phyloP scores from a whole-genome alignment of 2,113 vertebrate species.

The Bambusicola thoracicus region DNA sequence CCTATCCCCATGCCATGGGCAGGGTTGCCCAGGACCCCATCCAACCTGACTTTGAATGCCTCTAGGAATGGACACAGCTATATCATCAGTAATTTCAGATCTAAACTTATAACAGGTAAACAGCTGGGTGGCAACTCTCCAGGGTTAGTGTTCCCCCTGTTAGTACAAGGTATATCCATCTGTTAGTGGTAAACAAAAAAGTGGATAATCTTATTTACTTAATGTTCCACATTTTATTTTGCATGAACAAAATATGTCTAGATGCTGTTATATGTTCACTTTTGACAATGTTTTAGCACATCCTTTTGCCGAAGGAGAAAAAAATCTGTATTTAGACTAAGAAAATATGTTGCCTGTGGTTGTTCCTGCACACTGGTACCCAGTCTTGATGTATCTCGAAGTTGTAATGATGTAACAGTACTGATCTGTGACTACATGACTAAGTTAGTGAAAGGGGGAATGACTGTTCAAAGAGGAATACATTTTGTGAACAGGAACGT shows the following conservation, averaged over 20 bases:
- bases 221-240: background rate
- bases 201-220: background rate
- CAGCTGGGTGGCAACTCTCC: accelerated
- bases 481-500: background rate
- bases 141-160: background rate
- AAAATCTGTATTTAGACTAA: background rate
- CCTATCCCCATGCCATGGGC: too few species aligned
- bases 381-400: background rate
- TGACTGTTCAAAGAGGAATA: background rate
- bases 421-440: background rate
- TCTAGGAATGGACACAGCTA: too few species aligned
- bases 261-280: background rate
- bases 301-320: background rate
- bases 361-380: background rate
- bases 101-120: accelerated
- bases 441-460: background rate
- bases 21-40: too few species aligned
- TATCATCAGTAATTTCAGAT: background rate
- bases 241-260: background rate
- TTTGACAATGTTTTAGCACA: background rate
- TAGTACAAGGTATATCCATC: background rate
- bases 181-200: background rate
- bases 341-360: background rate
- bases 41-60: too few species aligned
- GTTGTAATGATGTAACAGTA: background rate